These are phyloP conservation scores for Drosophila azteca DNA, from an alignment of 1,140 invertebrate genomes.

Conservation along the genomic window DNA sequence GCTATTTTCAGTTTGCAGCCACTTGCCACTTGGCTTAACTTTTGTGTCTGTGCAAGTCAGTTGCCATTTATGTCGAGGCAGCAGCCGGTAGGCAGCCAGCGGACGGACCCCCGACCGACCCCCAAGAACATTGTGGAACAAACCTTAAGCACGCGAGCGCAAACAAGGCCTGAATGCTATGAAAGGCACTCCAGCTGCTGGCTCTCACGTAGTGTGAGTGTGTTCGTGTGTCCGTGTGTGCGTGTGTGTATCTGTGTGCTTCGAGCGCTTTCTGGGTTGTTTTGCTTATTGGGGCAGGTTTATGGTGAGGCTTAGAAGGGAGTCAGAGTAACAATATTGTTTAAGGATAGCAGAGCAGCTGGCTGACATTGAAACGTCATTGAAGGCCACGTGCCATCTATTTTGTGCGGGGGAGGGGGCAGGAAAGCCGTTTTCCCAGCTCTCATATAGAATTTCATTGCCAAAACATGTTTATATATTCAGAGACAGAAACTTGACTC, in stretches of 20 bases:
- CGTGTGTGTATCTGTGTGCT: not conserved
- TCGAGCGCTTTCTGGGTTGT: constrained; percentile 14
- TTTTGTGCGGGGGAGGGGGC: constrained; percentile 39
- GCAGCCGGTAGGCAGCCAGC: not conserved
- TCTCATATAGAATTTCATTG: constrained; percentile 61
- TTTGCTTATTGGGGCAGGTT: constrained; percentile 43
- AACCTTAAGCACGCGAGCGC: not conserved
- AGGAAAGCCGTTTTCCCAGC: constrained; percentile 19
- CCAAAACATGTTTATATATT: constrained; percentile 58
- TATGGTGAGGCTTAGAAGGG: constrained; percentile 15
- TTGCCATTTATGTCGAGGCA: constrained; percentile 39
- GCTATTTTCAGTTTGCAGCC: constrained; percentile 7
- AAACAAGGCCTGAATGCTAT: constrained; percentile 26
- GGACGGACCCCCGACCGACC: too few species aligned
- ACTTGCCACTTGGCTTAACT: constrained; percentile 42
- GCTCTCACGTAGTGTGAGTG: too few species aligned
- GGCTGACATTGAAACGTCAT: constrained; percentile 73
- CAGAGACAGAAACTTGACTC: constrained; percentile 45
- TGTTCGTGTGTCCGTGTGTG: too few species aligned
- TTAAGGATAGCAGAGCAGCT: constrained; percentile 20
- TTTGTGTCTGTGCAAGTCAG: constrained; percentile 62
- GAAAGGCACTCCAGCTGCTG: constrained; percentile 1
- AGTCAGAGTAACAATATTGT: constrained; percentile 6
- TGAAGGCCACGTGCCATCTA: constrained; percentile 60
- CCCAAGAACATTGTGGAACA: too few species aligned